phyloP scores from a whole-genome alignment of 2,888 invertebrate species.

The Acholoe squamosa region DNA sequence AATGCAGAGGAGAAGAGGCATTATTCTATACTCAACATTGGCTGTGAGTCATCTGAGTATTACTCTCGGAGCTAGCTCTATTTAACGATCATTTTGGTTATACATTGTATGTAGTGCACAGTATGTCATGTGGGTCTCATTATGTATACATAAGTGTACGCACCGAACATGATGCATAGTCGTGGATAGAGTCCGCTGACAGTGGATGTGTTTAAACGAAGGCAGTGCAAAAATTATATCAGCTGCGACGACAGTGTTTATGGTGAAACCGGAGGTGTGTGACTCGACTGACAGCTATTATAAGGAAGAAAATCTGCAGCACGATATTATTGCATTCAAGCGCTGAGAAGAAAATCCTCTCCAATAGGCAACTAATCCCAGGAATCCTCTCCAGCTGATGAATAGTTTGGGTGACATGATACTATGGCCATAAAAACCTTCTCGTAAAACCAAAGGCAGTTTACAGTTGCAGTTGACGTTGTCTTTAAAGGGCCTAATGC shows the following conservation, averaged over 20 bases:
- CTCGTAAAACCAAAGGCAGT: constrained; percentile 19
- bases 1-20: neutral
- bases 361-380: constrained; percentile 30
- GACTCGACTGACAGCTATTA: neutral
- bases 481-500: constrained; percentile 35
- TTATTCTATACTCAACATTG: neutral
- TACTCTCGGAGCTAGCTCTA: neutral
- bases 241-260: neutral
- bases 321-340: constrained; percentile 6
- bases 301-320: neutral
- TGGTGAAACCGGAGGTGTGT: neutral
- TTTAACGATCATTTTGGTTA: neutral
- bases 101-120: too few relatives aligned
- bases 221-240: neutral
- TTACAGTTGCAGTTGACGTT: constrained; percentile 43
- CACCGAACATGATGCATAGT: too few relatives aligned
- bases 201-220: too few relatives aligned
- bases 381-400: constrained; percentile 15
- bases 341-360: neutral
- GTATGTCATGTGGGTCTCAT: too few relatives aligned
- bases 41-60: constrained; percentile 20
- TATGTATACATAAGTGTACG: too few relatives aligned
- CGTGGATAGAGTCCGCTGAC: too few relatives aligned
- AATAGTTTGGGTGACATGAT: constrained; percentile 48
- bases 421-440: constrained; percentile 15